These are phyloP conservation scores for Galemys pyrenaicus DNA, from an alignment of 2,113 vertebrate species.

Conservation along the genomic window DNA sequence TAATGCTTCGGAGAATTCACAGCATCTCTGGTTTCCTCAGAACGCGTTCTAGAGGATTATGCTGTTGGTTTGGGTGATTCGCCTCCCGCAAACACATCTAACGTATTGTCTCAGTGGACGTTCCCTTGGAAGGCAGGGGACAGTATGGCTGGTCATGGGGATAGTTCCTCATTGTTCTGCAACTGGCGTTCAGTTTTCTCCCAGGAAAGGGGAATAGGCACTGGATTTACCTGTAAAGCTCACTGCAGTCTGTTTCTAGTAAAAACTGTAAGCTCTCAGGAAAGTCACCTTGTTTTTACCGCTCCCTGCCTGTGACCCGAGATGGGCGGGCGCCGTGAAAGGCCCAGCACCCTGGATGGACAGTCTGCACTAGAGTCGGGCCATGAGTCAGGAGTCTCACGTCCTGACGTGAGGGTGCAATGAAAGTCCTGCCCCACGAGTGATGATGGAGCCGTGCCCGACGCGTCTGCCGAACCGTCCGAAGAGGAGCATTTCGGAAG, in stretches of 20 bases:
- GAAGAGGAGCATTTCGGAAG: not conserved
- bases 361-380: too few species aligned
- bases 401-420: not conserved
- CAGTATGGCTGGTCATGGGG: slow-evolving; percentile 24
- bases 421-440: not conserved
- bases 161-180: slow-evolving; percentile 5
- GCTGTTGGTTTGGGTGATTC: slow-evolving; percentile 24
- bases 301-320: not conserved
- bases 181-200: not conserved
- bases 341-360: too few species aligned
- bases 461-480: too few species aligned
- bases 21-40: not conserved
- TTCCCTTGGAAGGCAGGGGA: not conserved
- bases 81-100: slow-evolving; percentile 26
- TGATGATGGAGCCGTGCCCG: not conserved
- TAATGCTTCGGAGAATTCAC: slow-evolving; percentile 42
- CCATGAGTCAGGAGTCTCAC: too few species aligned
- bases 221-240: not conserved
- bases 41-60: slow-evolving; percentile 20
- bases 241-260: not conserved
- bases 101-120: slow-evolving; percentile 14
- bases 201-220: not conserved
- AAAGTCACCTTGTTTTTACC: not conserved
- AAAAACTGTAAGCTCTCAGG: not conserved
- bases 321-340: too few species aligned